phyloP scores from a whole-genome alignment of 2,797 vertebrate genomes.

The Mus spretus region DNA sequence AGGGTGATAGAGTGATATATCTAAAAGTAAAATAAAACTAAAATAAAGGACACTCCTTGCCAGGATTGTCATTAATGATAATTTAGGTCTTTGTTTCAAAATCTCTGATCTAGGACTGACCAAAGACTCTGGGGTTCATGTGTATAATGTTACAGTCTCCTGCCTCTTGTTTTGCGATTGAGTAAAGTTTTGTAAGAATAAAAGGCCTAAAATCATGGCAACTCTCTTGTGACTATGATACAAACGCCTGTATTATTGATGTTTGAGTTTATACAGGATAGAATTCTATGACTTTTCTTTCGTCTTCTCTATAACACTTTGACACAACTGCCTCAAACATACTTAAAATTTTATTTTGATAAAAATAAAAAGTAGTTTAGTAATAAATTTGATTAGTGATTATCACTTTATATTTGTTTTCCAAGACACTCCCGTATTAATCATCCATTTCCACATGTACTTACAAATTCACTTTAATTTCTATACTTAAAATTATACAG shows the following conservation, averaged over 20 bases:
- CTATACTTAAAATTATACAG: not conserved
- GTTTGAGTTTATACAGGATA: not conserved
- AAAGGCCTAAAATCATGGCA: not conserved
- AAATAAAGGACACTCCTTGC: constrained; percentile 29
- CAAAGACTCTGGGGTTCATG: constrained; percentile 1
- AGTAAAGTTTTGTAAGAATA: not conserved
- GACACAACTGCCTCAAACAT: not conserved
- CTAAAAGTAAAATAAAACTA: constrained; percentile 35
- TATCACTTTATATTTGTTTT: not conserved
- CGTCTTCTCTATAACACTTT: not conserved
- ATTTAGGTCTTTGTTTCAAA: constrained; percentile 9
- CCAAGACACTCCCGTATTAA: not conserved
- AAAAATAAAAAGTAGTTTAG: not conserved
- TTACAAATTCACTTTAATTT: not conserved
- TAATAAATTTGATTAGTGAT: not conserved
- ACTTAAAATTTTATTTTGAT: not conserved
- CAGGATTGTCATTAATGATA: not conserved
- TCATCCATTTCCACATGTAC: not conserved
- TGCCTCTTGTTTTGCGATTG: not conserved
- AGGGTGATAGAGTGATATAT: not conserved
- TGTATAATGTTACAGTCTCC: not conserved
- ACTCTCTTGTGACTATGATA: not conserved
- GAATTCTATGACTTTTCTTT: not conserved
- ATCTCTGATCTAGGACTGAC: constrained; percentile 27
- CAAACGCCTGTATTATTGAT: not conserved